phyloP scores from a whole-genome alignment of 2,113 vertebrate species.

The Laterallus jamaicensis region DNA sequence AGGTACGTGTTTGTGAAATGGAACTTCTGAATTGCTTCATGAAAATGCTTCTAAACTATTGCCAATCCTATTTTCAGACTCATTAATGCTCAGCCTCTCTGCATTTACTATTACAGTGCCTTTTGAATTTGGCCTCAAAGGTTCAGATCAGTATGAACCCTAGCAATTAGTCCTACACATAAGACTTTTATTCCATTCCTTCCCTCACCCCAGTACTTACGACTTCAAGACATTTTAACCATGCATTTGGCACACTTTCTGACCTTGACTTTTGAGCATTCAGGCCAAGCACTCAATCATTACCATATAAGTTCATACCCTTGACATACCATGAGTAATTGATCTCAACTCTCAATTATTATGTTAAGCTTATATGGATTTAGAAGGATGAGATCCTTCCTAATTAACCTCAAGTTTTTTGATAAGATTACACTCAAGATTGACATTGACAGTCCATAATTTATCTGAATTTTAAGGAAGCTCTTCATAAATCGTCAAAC shows the following conservation, averaged over 20 bases:
- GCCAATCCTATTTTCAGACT: not conserved
- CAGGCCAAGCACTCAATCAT: slow-evolving; percentile 59
- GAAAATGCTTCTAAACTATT: not conserved
- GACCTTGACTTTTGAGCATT: slow-evolving; percentile 70
- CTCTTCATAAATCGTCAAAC: slow-evolving; percentile 37
- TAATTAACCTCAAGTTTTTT: slow-evolving; percentile 73
- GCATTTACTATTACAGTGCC: not conserved
- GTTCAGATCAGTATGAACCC: not conserved
- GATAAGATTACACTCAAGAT: slow-evolving; percentile 65
- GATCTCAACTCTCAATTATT: slow-evolving; percentile 67
- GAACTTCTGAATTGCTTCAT: not conserved
- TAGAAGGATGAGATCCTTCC: slow-evolving; percentile 66
- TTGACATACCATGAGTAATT: slow-evolving; percentile 70
- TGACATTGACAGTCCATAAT: slow-evolving; percentile 66
- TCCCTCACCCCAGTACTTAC: not conserved
- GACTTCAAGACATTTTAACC: slow-evolving; percentile 35
- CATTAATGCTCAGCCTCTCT: not conserved
- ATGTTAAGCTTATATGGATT: slow-evolving; percentile 70
- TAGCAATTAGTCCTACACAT: not conserved
- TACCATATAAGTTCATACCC: slow-evolving; percentile 55
- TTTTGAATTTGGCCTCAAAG: slow-evolving; percentile 11
- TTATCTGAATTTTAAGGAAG: slow-evolving; percentile 65
- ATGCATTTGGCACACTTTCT: slow-evolving; percentile 43
- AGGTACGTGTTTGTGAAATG: not conserved
- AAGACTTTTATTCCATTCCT: slow-evolving; percentile 3